Percentiles rank a stretch among this genome's conserved stretches.
phyloP scores from a whole-genome alignment of 2,797 vertebrate species.

The Dromococcyx pavoninus region DNA sequence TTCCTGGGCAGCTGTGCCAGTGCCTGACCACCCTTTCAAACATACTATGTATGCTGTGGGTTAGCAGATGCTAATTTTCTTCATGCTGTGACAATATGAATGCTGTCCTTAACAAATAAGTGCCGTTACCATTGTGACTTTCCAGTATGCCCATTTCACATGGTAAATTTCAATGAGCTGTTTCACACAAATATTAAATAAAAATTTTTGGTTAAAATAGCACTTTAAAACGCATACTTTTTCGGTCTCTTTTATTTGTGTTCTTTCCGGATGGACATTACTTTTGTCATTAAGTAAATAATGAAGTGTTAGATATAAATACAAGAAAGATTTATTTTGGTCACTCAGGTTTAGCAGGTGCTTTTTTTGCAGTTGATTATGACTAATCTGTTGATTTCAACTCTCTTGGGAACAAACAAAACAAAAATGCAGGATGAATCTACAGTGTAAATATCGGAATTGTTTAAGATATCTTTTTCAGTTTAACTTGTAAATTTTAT shows the following conservation, averaged over 20 bases:
- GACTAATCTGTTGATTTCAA: background rate
- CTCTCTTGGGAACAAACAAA: background rate
- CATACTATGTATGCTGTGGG: rapidly evolving
- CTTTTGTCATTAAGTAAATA: background rate
- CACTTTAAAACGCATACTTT: background rate
- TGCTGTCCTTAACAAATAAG: background rate
- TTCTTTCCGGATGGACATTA: background rate
- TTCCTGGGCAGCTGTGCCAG: too few relatives aligned
- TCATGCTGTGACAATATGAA: background rate
- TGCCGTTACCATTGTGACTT: background rate
- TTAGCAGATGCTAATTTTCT: background rate
- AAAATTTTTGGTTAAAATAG: background rate
- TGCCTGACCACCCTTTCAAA: too few relatives aligned
- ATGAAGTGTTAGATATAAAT: background rate
- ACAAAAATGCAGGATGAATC: background rate
- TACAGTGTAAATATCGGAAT: background rate
- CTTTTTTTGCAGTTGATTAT: background rate
- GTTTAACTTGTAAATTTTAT: background rate
- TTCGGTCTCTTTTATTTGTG: background rate
- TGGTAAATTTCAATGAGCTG: background rate
- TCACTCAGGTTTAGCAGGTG: background rate
- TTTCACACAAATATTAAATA: background rate
- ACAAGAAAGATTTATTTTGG: background rate
- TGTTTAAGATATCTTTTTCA: background rate
- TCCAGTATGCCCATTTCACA: background rate